phyloP scores from a whole-genome alignment of 1,140 invertebrate genomes.

The Ips nitidus region DNA sequence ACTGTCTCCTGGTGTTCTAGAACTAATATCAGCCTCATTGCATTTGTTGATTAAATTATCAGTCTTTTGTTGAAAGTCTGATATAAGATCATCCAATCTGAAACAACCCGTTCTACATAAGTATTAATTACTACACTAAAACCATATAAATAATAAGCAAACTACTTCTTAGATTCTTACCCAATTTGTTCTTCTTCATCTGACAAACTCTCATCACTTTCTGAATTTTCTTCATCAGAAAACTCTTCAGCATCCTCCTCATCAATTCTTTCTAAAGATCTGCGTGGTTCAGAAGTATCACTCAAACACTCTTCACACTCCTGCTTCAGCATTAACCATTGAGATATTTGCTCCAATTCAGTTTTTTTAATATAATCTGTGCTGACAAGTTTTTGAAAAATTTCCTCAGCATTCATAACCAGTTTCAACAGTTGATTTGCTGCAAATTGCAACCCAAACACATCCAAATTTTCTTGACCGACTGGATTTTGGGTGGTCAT shows the following conservation, averaged over 20 bases:
- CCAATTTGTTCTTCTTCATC: constrained; percentile 25
- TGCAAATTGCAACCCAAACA: constrained; percentile 77
- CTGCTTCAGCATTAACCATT: constrained; percentile 81
- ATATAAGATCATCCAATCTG: constrained; percentile 72
- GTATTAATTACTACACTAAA: not conserved
- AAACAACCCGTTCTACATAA: constrained; percentile 7
- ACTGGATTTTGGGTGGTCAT: constrained; percentile 62
- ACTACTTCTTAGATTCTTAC: not conserved
- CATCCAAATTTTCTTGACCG: constrained; percentile 53
- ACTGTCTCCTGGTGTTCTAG: constrained; percentile 37
- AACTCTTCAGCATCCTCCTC: constrained; percentile 56
- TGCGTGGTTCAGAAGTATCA: constrained; percentile 57
- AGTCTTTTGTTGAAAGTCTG: constrained; percentile 68
- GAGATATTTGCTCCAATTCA: constrained; percentile 77
- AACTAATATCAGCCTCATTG: constrained; percentile 26
- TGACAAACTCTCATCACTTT: constrained; percentile 57
- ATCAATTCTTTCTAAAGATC: constrained; percentile 65
- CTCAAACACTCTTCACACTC: constrained; percentile 82
- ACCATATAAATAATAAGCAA: not conserved
- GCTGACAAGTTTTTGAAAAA: constrained; percentile 68
- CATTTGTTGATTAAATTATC: constrained; percentile 62
- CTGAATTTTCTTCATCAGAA: constrained; percentile 56
- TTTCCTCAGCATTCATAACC: constrained; percentile 79
- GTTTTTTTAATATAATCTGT: constrained; percentile 64
- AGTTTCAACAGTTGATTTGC: constrained; percentile 79